phyloP scores from a whole-genome alignment of 2,797 vertebrate species.

The Tapera naevia region DNA sequence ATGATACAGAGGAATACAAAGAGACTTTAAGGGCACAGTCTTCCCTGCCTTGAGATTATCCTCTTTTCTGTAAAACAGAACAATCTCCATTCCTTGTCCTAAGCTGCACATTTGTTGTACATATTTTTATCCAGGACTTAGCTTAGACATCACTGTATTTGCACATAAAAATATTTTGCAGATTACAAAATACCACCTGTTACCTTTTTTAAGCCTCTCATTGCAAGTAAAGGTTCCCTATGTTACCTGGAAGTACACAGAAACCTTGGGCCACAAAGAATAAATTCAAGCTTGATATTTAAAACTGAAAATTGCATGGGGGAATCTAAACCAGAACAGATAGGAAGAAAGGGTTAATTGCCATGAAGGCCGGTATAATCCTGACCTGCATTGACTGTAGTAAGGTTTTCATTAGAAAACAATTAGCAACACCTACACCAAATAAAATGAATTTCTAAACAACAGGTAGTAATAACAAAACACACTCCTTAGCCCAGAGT shows the following conservation, averaged over 20 bases:
- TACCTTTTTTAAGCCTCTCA: neutral
- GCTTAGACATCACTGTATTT: neutral
- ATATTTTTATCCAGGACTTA: neutral
- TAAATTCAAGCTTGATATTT: neutral
- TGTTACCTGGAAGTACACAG: neutral
- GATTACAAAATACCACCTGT: neutral
- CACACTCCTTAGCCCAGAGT: slow-evolving; percentile 64
- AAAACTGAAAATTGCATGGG: neutral
- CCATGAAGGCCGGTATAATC: neutral
- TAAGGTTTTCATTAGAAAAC: slow-evolving; percentile 78
- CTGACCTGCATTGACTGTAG: slow-evolving; percentile 61
- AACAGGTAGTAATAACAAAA: slow-evolving; percentile 82
- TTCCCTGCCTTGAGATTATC: neutral
- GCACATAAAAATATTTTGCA: neutral
- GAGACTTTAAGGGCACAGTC: neutral
- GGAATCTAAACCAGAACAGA: neutral
- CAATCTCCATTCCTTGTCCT: neutral
- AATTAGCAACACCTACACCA: slow-evolving; percentile 78
- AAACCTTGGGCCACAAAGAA: neutral
- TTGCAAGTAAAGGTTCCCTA: neutral
- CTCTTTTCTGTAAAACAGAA: neutral
- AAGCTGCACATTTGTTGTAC: neutral
- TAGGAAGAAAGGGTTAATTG: slow-evolving; percentile 14
- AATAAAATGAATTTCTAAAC: slow-evolving; percentile 79
- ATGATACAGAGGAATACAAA: neutral